Conservation (phyloP, 2,888 invertebrate genomes). For the Zaprionus lineosus region DNA sequence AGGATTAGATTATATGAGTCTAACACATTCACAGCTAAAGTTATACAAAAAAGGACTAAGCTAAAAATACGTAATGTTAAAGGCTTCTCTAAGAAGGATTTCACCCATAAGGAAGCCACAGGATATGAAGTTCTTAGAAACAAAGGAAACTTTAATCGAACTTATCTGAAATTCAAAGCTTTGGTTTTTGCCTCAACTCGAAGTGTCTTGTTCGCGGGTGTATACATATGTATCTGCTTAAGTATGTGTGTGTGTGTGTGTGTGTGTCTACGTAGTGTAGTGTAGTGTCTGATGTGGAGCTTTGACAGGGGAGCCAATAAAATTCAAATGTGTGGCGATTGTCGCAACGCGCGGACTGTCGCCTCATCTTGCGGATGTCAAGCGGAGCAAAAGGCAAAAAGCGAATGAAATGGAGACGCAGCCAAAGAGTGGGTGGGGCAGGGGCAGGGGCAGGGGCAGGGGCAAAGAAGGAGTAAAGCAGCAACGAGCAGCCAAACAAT, state of each 20-base stretch:
- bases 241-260: slow-evolving; percentile 2
- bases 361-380: slow-evolving; percentile 67
- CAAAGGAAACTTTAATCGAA: no score
- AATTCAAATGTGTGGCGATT: slow-evolving; percentile 82
- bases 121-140: no score
- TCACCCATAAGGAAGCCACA: no score
- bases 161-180: no score
- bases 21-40: no score
- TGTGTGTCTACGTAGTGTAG: slow-evolving; percentile 3
- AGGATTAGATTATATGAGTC: no score
- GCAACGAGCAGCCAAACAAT: slow-evolving; percentile 64
- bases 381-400: slow-evolving; percentile 36
- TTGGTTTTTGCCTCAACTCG: slow-evolving; percentile 16
- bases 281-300: slow-evolving; percentile 54
- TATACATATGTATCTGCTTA: no score
- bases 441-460: slow-evolving; percentile 24
- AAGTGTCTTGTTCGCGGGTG: no score
- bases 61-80: no score
- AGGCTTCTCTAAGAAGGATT: no score
- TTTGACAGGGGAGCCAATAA: slow-evolving; percentile 81
- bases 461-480: slow-evolving; percentile 1
- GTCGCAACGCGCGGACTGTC: slow-evolving; percentile 68
- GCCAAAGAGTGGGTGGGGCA: slow-evolving; percentile 1
- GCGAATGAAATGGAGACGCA: slow-evolving; percentile 38
- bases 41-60: no score